Base-by-base conservation (phyloP, 1,140 invertebrate genomes). In the Solen grandis region DNA sequence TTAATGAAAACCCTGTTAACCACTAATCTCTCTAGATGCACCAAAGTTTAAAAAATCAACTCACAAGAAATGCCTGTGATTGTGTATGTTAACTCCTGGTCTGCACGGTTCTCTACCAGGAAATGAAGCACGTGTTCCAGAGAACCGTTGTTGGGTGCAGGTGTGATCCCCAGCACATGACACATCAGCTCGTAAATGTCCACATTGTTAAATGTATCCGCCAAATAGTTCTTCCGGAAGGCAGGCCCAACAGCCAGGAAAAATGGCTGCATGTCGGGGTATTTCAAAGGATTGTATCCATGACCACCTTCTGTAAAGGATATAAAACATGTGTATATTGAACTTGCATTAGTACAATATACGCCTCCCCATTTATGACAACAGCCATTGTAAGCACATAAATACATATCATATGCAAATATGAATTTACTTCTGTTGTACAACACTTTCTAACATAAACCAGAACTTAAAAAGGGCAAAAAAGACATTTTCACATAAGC, bases 131-230 rank as follows among this genome's bases (percentile, higher is more conserved):
- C 81, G 69, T 84, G 69, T 5, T 83, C 63, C n/a, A 89, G 68
- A 19, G 86, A 81, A n/a, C 87, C 87, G 73, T 87, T 87, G 54
- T 86, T 87, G 31, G 83, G 84, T 25, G 87, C 84, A 54, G 85
- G 83, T 59, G 75, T 35, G 29, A 88, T 33, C 29, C 59, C 73
- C 41, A 95, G 88, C 59, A 95, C 93, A 84, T 94, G 89, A 83
- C 94, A 95, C 88, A 95, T 95, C 19, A 96, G 85, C 22, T 94
- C 93, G 86, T 94, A 95, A 29, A 96, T 87, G 87, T 96, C 95
- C 1, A 95, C 92, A 69, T 92, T 94, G 36, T 94, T 88, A 83
- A 95, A 95, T 4, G 94, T 93, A 2, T 92, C 59, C n/a, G 66
- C 84, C 19, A 94, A 91, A 79, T 93, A 93, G 35, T 92, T 87